phyloP scores from a whole-genome alignment of 1,140 invertebrate genomes.

The Temnothorax longispinosus region DNA sequence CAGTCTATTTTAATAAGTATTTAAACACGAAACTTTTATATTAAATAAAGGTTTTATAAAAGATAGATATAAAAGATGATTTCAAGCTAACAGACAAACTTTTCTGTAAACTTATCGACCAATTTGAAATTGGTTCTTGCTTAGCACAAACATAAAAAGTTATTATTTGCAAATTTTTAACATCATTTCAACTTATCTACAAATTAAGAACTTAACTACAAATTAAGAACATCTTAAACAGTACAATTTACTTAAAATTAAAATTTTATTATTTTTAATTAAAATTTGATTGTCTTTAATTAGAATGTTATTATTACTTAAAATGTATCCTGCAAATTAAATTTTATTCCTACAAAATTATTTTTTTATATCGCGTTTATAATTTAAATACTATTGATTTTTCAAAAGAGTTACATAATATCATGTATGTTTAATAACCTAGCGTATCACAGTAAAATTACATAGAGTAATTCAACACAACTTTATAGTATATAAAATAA shows the following conservation, averaged over 20 bases:
- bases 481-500: not conserved
- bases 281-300: not conserved
- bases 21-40: constrained; percentile 16
- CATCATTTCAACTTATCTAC: not conserved
- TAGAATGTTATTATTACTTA: not conserved
- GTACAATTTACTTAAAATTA: not conserved
- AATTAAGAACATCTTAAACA: constrained; percentile 5
- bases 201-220: not conserved
- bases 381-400: constrained; percentile 7
- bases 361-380: not conserved
- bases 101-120: not conserved
- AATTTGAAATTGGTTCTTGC: not conserved
- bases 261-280: not conserved
- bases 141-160: not conserved
- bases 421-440: not conserved
- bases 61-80: not conserved
- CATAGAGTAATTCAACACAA: constrained; percentile 1
- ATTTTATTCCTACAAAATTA: not conserved
- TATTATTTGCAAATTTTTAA: not conserved
- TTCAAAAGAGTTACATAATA: not conserved
- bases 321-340: not conserved
- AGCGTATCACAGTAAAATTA: not conserved
- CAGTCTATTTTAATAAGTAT: constrained; percentile 8
- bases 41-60: not conserved
- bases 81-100: not conserved